phyloP scores from a whole-genome alignment of 2,113 vertebrate genomes.

The Hylia prasina region DNA sequence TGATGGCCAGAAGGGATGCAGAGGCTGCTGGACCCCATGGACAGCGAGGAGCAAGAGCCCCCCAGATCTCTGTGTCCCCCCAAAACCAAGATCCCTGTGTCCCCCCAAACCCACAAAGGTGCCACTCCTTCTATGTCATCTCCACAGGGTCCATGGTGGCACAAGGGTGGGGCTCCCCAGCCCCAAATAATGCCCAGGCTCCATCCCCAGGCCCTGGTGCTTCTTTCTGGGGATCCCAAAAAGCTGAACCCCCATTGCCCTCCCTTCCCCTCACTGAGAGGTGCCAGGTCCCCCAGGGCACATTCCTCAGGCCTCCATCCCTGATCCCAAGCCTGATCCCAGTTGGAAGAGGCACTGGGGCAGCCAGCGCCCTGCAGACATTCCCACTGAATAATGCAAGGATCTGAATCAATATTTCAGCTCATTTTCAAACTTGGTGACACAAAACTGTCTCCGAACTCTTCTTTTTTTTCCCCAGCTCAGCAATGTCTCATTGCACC shows the following conservation, averaged over 20 bases:
- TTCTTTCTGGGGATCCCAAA: neutral
- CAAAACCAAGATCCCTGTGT: too few species aligned
- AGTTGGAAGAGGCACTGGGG: neutral
- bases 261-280: neutral
- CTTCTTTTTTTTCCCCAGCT: neutral
- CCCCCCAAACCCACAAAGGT: neutral
- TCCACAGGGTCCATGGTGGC: fast-evolving
- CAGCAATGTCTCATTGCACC: neutral
- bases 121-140: neutral
- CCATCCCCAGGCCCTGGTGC: fast-evolving
- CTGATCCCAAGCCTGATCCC: fast-evolving
- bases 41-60: fast-evolving
- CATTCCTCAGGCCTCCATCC: neutral
- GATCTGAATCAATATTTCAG: conserved; percentile 22
- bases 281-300: neutral
- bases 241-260: neutral
- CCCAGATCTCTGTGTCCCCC: neutral
- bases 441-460: conserved; percentile 42
- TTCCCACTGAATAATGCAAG: neutral
- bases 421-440: conserved; percentile 25
- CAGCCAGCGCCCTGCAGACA: neutral
- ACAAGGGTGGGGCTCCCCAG: fast-evolving
- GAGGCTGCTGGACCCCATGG: fast-evolving
- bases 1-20: neutral
- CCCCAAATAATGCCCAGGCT: neutral